A percentile compares a stretch with the other conserved stretches of the same genome.
These are phyloP conservation scores for Lamprotornis superbus DNA, from an alignment of 2,113 vertebrate species.

Conservation along the genomic window DNA sequence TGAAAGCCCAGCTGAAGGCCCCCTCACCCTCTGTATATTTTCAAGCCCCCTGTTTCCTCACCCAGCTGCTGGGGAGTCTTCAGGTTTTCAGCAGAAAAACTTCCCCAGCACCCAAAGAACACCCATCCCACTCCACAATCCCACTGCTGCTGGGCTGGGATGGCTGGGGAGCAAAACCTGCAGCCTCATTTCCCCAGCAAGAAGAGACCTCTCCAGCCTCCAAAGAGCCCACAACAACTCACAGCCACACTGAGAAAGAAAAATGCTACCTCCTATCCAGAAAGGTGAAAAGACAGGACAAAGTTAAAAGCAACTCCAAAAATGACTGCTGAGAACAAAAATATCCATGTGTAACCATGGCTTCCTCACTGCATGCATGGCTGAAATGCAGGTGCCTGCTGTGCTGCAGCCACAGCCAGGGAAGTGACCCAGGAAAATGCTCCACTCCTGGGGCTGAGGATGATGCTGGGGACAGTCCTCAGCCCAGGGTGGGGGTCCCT, in stretches of 20 bases:
- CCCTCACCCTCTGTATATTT: accelerated
- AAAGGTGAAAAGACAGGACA: not conserved
- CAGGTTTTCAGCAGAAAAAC: not conserved
- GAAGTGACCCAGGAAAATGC: not conserved
- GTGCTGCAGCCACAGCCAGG: not conserved
- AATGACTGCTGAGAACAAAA: not conserved
- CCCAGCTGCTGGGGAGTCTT: not conserved
- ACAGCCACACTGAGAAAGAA: not conserved
- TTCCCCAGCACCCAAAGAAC: accelerated
- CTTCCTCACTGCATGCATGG: not conserved
- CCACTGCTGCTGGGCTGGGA: not conserved
- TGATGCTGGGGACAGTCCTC: not conserved
- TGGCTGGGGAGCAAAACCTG: not conserved
- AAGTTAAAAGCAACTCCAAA: not conserved
- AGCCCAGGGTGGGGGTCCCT: not conserved
- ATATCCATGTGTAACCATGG: not conserved
- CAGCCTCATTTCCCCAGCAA: not conserved
- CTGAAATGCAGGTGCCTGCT: not conserved
- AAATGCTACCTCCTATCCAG: not conserved
- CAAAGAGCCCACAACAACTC: not conserved
- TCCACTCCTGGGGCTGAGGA: not conserved
- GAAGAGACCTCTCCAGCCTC: not conserved
- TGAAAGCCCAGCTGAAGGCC: not conserved
- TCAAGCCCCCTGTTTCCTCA: not conserved
- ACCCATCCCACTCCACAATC: not conserved